Conservation (phyloP, 2,888 invertebrate species). For the Aphidoletes aphidimyza region DNA sequence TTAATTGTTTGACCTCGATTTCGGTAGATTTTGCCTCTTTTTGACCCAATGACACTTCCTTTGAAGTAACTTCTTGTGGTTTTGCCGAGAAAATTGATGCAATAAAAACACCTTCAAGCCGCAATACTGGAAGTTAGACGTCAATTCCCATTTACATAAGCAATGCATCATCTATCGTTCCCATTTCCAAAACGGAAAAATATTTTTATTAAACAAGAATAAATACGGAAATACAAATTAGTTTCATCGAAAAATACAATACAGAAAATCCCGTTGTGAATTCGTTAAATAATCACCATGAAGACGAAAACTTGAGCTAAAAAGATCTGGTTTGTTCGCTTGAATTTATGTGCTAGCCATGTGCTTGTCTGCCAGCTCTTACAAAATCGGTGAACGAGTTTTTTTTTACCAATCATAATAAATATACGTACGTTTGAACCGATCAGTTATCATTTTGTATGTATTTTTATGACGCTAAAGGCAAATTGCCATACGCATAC, state of each 20-base stretch:
- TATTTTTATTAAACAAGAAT: neutral
- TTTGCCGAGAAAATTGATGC: no score
- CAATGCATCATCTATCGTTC: no score
- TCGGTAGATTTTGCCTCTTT: no score
- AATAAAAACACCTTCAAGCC: no score
- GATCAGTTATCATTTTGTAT: neutral
- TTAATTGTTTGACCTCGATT: no score
- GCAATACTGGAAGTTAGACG: no score
- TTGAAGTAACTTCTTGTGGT: no score
- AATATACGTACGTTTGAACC: neutral
- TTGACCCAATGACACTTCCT: no score
- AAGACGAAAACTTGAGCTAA: neutral
- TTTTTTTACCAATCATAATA: neutral
- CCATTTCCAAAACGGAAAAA: no score
- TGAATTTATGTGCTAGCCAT: neutral
- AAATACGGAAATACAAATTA: neutral
- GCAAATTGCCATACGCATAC: neutral
- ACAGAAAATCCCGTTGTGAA: slow-evolving; percentile 6
- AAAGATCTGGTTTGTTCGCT: neutral
- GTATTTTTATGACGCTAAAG: neutral
- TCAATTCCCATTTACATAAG: no score
- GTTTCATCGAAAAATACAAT: neutral
- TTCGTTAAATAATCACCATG: neutral
- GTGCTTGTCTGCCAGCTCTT: neutral
- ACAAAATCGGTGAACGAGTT: slow-evolving; percentile 20